Conservation (phyloP, 2,888 invertebrate genomes). For the Lutraria lutraria region DNA sequence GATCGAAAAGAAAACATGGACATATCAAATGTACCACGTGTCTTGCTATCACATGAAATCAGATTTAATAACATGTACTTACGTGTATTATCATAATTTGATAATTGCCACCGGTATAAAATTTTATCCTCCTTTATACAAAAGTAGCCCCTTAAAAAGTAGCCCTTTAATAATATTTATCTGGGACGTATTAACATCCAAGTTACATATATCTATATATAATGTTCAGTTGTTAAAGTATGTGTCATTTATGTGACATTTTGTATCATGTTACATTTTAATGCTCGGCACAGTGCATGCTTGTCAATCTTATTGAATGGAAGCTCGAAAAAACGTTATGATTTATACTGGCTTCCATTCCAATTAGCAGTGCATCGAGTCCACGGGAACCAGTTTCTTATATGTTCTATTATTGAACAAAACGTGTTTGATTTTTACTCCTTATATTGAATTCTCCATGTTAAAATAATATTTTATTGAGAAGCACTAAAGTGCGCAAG, state of each 20-base stretch:
- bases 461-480: no score
- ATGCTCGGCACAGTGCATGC: not conserved
- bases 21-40: no score
- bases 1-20: not conserved
- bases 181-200: not conserved
- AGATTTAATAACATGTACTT: not conserved
- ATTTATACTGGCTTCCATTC: no score
- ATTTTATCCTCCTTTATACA: not conserved
- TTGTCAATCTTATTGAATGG: not conserved
- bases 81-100: not conserved
- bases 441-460: no score
- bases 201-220: not conserved
- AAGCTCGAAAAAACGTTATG: not conserved
- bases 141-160: not conserved
- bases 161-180: not conserved
- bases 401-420: no score
- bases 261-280: constrained; percentile 23
- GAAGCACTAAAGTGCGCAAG: no score
- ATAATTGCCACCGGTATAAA: not conserved
- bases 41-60: not conserved
- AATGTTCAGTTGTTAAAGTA: not conserved
- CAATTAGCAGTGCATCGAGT: no score
- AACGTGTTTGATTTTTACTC: no score
- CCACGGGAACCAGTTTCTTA: no score
- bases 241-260: constrained; percentile 9